phyloP scores from a whole-genome alignment of 2,113 vertebrate species.

The Plectropomus leopardus region DNA sequence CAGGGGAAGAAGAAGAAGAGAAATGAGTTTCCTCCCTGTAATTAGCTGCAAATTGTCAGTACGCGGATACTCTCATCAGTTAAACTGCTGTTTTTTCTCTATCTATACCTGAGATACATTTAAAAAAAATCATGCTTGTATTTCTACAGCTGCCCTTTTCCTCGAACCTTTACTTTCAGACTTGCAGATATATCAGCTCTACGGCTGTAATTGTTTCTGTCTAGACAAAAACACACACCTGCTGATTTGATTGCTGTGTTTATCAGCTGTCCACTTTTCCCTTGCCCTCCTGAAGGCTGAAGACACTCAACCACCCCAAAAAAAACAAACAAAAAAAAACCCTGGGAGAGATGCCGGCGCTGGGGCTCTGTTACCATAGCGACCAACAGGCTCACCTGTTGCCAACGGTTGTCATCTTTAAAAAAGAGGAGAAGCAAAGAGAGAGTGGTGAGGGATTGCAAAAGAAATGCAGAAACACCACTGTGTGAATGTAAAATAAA shows the following conservation, averaged over 20 bases:
- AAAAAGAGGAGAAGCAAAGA: slow-evolving; percentile 3
- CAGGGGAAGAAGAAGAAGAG: slow-evolving; percentile 12
- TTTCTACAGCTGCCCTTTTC: neutral
- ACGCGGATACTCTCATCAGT: neutral
- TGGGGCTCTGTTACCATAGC: slow-evolving; percentile 70
- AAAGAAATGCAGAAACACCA: neutral
- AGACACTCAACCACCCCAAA: slow-evolving; percentile 29
- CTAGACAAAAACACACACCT: slow-evolving; percentile 31
- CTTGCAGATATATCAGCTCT: neutral
- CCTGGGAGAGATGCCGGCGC: slow-evolving; percentile 29
- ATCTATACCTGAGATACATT: neutral
- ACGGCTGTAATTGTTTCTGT: neutral
- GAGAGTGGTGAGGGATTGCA: neutral
- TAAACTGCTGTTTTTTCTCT: neutral
- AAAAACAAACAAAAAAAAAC: neutral
- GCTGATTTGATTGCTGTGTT: slow-evolving; percentile 55
- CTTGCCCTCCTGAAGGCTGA: slow-evolving; percentile 24
- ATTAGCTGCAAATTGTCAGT: neutral
- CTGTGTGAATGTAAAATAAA: neutral
- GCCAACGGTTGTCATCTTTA: slow-evolving; percentile 37
- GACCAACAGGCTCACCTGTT: slow-evolving; percentile 71
- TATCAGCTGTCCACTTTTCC: slow-evolving; percentile 27
- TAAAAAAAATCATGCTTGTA: neutral
- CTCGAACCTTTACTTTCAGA: neutral
- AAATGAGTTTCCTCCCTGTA: neutral